Base-by-base conservation (phyloP, 2,797 vertebrate genomes). In the Rhinella marina region DNA sequence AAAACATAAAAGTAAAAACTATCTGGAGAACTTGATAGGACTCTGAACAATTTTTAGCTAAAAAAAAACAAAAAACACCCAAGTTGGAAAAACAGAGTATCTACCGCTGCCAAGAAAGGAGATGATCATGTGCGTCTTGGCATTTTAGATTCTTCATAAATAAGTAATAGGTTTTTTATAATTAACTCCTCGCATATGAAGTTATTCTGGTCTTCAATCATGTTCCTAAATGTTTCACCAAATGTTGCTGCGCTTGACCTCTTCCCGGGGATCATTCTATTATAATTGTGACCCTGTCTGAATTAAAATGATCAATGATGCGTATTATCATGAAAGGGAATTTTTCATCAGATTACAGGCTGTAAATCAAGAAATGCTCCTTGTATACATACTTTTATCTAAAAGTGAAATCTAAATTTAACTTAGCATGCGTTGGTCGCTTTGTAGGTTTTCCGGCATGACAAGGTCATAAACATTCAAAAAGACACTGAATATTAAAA, bases 61-160 rank as follows among this genome's bases (percentile, higher is more conserved):
- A 12, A 56, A 17, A 54, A 29, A 10, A 50, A 8, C 2, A 50
- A 11, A 41, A 75, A 81, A 84, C 16, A 75, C 41, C 21, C n/a
- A 29, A 4, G 25, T 21, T 66, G 19, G 25, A 85, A 50, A 64
- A 64, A 81, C 21, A n/a, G 14, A 21, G 17, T 80, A 59, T 23
- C 7, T 41, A 12, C 16, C 79, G 64, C 23, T 6, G 52, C 21
- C 41, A 48, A 81, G 57, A 48, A 62, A 81, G n/a, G 27, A 50
- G 48, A 77, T 62, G 57, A 25, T 62, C 41, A 21, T 76, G 57
- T 52, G 73, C 59, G 27, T 25, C 73, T 78, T 77, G 84, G 57
- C 84, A 85, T 77, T 77, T 85, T 85, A 85, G 76, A 85, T 77
- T 85, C 73, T 85, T 85, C 17, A 85, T 85, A 85, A 85, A 85